These are phyloP conservation scores for Rachycentron canadum DNA, from an alignment of 2,797 vertebrate genomes.

Conservation along the genomic window DNA sequence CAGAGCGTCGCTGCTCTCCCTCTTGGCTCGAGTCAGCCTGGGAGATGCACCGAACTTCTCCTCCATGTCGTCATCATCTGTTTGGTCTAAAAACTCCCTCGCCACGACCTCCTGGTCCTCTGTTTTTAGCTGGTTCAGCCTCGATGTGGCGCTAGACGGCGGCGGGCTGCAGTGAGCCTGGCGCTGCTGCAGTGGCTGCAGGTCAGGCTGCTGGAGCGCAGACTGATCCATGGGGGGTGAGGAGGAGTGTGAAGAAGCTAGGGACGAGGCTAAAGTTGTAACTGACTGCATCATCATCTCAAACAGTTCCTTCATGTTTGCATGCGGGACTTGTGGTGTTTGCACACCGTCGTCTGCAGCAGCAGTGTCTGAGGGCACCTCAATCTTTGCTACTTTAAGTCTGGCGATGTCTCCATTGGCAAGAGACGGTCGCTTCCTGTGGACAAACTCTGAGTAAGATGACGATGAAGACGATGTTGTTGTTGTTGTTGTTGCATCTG, in stretches of 20 bases:
- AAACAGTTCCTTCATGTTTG: slow-evolving; percentile 50
- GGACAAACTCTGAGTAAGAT: slow-evolving; percentile 29
- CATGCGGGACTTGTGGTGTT: neutral
- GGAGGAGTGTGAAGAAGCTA: slow-evolving; percentile 34
- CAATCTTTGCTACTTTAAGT: slow-evolving; percentile 46
- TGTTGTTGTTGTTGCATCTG: slow-evolving; percentile 31
- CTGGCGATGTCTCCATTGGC: neutral
- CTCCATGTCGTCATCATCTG: slow-evolving; percentile 6
- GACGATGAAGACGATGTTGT: slow-evolving; percentile 7
- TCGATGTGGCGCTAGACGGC: neutral
- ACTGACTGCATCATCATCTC: slow-evolving; percentile 60
- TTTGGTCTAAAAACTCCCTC: slow-evolving; percentile 17
- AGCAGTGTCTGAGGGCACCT: neutral
- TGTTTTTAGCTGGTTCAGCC: slow-evolving; percentile 13
- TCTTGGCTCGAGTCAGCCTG: neutral
- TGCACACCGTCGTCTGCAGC: neutral
- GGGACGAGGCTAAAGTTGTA: slow-evolving; percentile 11
- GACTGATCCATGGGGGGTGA: slow-evolving; percentile 31
- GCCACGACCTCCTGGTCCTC: slow-evolving; percentile 16
- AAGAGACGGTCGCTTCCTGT: slow-evolving; percentile 35
- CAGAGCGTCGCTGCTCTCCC: neutral
- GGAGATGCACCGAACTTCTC: slow-evolving; percentile 9
- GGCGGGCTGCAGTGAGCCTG: neutral
- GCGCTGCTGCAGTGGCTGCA: neutral
- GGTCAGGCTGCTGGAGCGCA: neutral